Percentiles rank a stretch among this genome's conserved stretches.
Conservation (phyloP, 2,888 invertebrate genomes). For the Chironomus tentans region DNA sequence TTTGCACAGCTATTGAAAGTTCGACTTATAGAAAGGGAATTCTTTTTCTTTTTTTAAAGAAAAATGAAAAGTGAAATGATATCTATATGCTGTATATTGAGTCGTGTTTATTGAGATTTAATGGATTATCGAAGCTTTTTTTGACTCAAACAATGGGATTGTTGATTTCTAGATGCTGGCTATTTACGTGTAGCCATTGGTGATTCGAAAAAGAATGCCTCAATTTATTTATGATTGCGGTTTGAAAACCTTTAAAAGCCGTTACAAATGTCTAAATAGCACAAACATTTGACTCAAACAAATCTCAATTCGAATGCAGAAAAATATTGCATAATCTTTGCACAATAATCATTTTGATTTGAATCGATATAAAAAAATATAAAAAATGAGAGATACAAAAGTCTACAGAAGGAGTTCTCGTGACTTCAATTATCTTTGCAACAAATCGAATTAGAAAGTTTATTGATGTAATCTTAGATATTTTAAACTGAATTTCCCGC, state of each 20-base stretch:
- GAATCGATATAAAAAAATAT: neutral
- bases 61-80: neutral
- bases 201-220: too few species aligned
- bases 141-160: too few species aligned
- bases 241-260: too few species aligned
- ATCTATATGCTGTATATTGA: neutral
- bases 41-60: neutral
- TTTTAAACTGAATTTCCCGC: neutral
- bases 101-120: neutral
- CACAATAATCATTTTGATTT: neutral
- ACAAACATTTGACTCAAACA: too few species aligned
- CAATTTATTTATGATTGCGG: too few species aligned
- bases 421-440: slow-evolving; percentile 1
- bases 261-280: too few species aligned
- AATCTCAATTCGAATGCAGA: neutral
- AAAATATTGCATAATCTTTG: neutral
- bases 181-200: too few species aligned
- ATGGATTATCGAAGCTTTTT: too few species aligned
- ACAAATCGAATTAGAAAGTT: slow-evolving; percentile 8
- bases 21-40: neutral
- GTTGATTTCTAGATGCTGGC: too few species aligned
- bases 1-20: neutral
- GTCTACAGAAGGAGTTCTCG: neutral
- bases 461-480: neutral
- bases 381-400: neutral